Conservation (phyloP, 2,888 invertebrate genomes). For the Drosophila pegasa region DNA sequence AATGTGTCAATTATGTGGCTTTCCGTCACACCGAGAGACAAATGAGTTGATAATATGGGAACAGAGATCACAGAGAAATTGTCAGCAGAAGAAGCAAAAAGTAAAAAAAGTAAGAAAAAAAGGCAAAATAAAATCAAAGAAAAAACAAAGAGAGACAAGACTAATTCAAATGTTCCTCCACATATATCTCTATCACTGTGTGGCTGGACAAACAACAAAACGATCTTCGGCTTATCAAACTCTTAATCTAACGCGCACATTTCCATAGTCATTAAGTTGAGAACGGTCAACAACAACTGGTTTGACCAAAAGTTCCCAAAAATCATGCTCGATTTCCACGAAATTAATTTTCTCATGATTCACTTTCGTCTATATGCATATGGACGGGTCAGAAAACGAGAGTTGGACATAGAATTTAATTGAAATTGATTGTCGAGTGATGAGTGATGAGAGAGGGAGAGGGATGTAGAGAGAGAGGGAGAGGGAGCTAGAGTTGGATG, state of each 20-base stretch:
- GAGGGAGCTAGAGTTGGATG: conserved; percentile 17
- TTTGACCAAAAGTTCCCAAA: conserved; percentile 62
- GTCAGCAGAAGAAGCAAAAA: conserved; percentile 6
- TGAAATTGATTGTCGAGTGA: conserved; percentile 69
- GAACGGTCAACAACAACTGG: conserved; percentile 51
- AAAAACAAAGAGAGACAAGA: conserved; percentile 17
- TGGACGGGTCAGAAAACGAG: conserved; percentile 30
- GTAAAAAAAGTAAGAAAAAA: not conserved
- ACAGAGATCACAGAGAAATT: conserved; percentile 33
- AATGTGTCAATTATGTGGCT: conserved; percentile 80
- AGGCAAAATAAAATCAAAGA: conserved; percentile 8
- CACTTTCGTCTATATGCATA: conserved; percentile 38
- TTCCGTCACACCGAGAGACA: conserved; percentile 61
- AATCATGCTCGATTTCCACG: conserved; percentile 71
- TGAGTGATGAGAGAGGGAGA: conserved; percentile 33
- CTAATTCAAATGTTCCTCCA: conserved; percentile 55
- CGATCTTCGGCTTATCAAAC: conserved; percentile 52
- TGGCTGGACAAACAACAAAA: conserved; percentile 40
- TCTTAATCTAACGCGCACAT: conserved; percentile 52
- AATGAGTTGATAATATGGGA: conserved; percentile 70
- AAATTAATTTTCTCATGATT: conserved; percentile 74
- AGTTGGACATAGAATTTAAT: conserved; percentile 51
- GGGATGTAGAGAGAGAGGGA: not conserved
- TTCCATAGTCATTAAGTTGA: conserved; percentile 70
- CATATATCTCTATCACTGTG: conserved; percentile 1